A percentile compares a stretch with the other conserved stretches of the same genome.
phyloP scores from a whole-genome alignment of 2,797 vertebrate species.

The Sebastes vulpes region DNA sequence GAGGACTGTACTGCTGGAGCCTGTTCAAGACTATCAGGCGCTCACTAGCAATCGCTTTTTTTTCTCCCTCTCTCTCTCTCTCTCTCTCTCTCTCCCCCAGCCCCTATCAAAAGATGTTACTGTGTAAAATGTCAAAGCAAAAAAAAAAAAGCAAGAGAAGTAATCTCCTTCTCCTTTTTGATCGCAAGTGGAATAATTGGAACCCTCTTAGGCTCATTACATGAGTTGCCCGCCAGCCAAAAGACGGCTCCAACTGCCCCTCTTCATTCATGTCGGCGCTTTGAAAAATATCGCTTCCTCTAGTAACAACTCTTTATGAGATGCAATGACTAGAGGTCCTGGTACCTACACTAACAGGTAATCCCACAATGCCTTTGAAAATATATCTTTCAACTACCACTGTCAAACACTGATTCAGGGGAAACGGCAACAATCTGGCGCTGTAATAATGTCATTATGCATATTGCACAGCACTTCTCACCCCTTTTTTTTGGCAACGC shows the following conservation, averaged over 20 bases:
- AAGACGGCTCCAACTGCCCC: constrained; percentile 79
- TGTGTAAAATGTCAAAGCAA: constrained; percentile 81
- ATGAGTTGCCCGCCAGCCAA: constrained; percentile 82
- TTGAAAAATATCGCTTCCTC: constrained; percentile 81
- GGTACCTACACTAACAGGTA: constrained; percentile 75
- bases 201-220: constrained; percentile 87
- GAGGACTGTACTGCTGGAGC: constrained; percentile 42
- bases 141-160: constrained; percentile 77
- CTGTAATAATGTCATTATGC: constrained; percentile 64
- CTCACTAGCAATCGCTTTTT: constrained; percentile 50
- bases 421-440: constrained; percentile 62
- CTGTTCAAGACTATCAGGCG: constrained; percentile 88
- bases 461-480: constrained; percentile 33
- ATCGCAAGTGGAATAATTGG: constrained; percentile 88
- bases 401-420: constrained; percentile 62
- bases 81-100: constrained; percentile 40
- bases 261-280: constrained; percentile 77
- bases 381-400: constrained; percentile 67
- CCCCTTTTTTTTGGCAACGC: constrained; percentile 21
- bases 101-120: constrained; percentile 84
- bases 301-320: constrained; percentile 76
- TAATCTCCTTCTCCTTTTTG: constrained; percentile 83
- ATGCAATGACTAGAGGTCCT: constrained; percentile 73
- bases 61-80: neutral
- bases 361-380: constrained; percentile 78